phyloP scores from a whole-genome alignment of 2,113 vertebrate genomes.

The Macheiramphus alcinus region DNA sequence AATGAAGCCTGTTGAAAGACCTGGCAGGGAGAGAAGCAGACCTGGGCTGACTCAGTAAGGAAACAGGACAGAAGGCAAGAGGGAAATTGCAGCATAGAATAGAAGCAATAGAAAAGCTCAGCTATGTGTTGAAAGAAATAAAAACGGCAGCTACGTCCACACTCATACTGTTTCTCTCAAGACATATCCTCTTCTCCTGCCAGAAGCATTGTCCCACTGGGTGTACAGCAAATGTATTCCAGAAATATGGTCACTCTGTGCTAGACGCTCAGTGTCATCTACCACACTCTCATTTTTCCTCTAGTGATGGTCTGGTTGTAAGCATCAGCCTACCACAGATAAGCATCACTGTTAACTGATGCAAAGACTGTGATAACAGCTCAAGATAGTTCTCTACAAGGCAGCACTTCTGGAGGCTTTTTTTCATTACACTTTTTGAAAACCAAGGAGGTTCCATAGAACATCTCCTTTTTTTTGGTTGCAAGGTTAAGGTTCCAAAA shows the following conservation, averaged over 20 bases:
- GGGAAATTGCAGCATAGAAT: fast-evolving
- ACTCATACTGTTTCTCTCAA: not conserved
- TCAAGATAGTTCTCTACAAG: not conserved
- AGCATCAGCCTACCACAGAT: not conserved
- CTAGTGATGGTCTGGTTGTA: not conserved
- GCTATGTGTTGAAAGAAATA: not conserved
- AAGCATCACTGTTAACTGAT: not conserved
- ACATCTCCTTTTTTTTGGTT: not conserved
- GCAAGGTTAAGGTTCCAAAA: not conserved
- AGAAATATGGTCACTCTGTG: not conserved
- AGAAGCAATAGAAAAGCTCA: not conserved
- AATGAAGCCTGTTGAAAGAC: not conserved
- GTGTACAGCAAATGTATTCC: not conserved
- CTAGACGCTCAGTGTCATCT: not conserved
- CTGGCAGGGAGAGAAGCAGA: not conserved
- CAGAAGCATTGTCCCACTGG: not conserved
- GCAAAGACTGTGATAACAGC: not conserved
- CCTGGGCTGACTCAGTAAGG: not conserved
- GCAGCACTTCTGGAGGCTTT: not conserved
- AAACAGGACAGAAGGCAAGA: not conserved
- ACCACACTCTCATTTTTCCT: not conserved
- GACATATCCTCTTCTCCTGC: not conserved
- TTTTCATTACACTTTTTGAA: not conserved
- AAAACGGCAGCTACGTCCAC: not conserved
- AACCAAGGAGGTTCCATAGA: not conserved